These are phyloP conservation scores for Dryocosmus kuriphilus DNA, from an alignment of 2,888 invertebrate species.

Conservation along the genomic window DNA sequence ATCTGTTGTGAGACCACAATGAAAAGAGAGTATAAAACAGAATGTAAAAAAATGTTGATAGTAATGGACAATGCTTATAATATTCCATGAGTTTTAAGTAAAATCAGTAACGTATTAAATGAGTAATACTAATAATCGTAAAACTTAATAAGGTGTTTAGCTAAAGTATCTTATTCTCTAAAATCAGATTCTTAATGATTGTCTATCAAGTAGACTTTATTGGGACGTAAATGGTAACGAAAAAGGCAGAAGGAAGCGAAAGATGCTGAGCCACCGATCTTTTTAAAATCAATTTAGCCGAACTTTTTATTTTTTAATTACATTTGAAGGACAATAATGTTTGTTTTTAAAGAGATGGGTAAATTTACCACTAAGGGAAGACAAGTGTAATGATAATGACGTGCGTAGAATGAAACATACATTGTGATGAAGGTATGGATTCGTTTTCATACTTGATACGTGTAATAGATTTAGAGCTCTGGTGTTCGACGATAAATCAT, in stretches of 20 bases:
- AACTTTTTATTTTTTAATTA: constrained; percentile 31
- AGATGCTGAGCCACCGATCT: not conserved
- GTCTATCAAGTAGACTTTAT: constrained; percentile 5
- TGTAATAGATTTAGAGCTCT: constrained; percentile 24
- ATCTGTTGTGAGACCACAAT: not conserved
- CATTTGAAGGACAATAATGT: constrained; percentile 27
- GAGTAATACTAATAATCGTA: constrained; percentile 35
- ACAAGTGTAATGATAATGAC: constrained; percentile 23
- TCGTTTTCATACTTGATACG: constrained; percentile 33
- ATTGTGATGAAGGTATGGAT: constrained; percentile 38
- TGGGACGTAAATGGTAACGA: not conserved
- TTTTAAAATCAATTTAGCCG: constrained; percentile 6
- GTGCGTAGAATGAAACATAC: constrained; percentile 10
- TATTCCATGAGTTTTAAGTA: constrained; percentile 1
- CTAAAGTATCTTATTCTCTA: constrained; percentile 19
- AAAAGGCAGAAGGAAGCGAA: not conserved
- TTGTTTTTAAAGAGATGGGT: constrained; percentile 16
- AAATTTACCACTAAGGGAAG: not conserved
- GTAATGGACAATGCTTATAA: constrained; percentile 13
- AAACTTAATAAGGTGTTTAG: constrained; percentile 30
- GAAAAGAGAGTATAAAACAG: not conserved
- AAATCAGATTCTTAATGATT: not conserved
- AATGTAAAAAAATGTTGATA: not conserved
- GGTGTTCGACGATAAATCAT: constrained; percentile 35
- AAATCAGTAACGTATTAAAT: constrained; percentile 17